These are phyloP conservation scores for Lasioglossum oenotherae DNA, from an alignment of 2,888 invertebrate genomes.

Conservation along the genomic window DNA sequence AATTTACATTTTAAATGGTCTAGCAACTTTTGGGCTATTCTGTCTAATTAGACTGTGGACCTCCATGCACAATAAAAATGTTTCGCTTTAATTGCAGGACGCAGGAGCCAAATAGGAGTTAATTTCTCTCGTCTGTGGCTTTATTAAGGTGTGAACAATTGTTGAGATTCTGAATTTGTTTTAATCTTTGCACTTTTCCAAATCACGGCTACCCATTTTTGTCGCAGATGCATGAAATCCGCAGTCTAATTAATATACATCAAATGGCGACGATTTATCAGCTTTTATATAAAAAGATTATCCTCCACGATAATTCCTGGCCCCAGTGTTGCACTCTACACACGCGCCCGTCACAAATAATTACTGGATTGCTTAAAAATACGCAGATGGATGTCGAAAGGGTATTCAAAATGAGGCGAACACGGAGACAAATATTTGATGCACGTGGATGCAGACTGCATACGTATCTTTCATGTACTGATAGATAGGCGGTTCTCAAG, in stretches of 20 bases:
- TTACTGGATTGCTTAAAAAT: not conserved
- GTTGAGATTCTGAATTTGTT: not conserved
- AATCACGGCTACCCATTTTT: not conserved
- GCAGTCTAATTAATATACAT: not conserved
- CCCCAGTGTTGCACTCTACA: not conserved
- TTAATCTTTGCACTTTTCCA: not conserved
- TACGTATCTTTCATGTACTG: conserved; percentile 50
- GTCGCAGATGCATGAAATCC: not conserved
- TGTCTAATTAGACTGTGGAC: not conserved
- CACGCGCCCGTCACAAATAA: not conserved
- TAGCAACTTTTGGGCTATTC: not conserved
- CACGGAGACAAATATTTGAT: conserved; percentile 46
- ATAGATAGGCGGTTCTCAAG: conserved; percentile 46
- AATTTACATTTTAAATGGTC: not conserved
- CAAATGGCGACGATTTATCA: not conserved
- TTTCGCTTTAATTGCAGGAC: not conserved
- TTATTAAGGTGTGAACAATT: not conserved
- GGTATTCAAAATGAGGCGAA: not conserved
- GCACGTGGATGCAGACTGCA: conserved; percentile 34
- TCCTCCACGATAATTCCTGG: not conserved
- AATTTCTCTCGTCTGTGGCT: not conserved
- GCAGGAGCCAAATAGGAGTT: not conserved
- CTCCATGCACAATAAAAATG: not conserved
- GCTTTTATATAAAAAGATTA: not conserved
- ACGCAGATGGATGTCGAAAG: not conserved